Percentiles rank a stretch among this genome's conserved stretches.
These are phyloP conservation scores for Sycobia sp. DNA, from an alignment of 1,140 invertebrate genomes.

Conservation along the genomic window DNA sequence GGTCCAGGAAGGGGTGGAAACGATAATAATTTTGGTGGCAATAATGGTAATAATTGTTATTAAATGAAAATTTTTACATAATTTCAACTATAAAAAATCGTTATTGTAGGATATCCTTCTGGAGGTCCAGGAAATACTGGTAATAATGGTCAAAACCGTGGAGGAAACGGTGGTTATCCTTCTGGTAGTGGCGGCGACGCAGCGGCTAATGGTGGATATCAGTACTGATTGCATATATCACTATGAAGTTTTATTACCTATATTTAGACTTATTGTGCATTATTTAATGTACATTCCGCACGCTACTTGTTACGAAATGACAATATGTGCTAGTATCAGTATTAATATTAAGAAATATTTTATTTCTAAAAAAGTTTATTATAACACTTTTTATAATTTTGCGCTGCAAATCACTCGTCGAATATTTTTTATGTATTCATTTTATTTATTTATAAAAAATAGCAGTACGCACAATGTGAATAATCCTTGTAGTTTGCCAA, in stretches of 20 bases:
- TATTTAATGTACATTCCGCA: constrained; percentile 25
- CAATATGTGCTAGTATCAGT: constrained; percentile 27
- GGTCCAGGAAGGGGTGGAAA: constrained; percentile 34
- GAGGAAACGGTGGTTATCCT: constrained; percentile 49
- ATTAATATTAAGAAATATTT: constrained; percentile 28
- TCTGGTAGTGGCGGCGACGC: constrained; percentile 56
- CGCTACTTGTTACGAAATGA: constrained; percentile 21
- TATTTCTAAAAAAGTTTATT: constrained; percentile 16
- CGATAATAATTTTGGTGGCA: constrained; percentile 37
- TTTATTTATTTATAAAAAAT: constrained; percentile 36
- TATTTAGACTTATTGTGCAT: constrained; percentile 10
- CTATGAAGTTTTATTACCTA: constrained; percentile 29
- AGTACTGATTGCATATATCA: constrained; percentile 51
- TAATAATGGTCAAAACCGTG: constrained; percentile 31
- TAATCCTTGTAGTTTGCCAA: constrained; percentile 30
- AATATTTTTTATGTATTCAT: constrained; percentile 16
- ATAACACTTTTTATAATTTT: constrained; percentile 31
- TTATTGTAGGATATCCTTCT: constrained; percentile 36
- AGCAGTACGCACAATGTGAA: constrained; percentile 19
- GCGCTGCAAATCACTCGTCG: constrained; percentile 14
- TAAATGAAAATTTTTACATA: constrained; percentile 6
- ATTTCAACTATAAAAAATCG: background rate
- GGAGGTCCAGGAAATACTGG: constrained; percentile 35
- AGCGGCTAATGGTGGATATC: constrained; percentile 57
- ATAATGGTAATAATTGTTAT: constrained; percentile 22